phyloP scores from a whole-genome alignment of 2,113 vertebrate species.

The Microtus ochrogaster region DNA sequence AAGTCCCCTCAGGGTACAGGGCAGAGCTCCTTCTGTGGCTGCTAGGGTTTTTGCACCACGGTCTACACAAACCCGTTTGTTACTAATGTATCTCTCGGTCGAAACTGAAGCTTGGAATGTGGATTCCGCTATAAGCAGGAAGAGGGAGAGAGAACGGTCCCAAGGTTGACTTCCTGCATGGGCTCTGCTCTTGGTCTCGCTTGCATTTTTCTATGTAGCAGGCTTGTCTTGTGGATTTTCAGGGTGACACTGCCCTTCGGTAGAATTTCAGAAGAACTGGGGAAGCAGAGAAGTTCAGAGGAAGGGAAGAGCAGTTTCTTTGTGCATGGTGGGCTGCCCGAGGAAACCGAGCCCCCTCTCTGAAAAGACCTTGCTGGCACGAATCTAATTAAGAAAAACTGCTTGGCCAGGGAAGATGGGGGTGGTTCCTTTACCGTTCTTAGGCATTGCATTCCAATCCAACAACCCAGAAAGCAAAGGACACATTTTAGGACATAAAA shows the following conservation, averaged over 20 bases:
- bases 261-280: conserved; percentile 67
- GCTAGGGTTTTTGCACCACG: conserved; percentile 56
- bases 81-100: conserved; percentile 78
- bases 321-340: not conserved
- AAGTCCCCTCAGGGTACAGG: not conserved
- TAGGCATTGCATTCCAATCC: conserved; percentile 43
- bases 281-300: not conserved
- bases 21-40: conserved; percentile 41
- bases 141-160: conserved; percentile 76
- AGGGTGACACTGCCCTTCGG: conserved; percentile 82
- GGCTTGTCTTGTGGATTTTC: conserved; percentile 84
- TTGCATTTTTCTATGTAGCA: conserved; percentile 87
- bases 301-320: conserved; percentile 56
- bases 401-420: conserved; percentile 33
- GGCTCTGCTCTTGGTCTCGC: conserved; percentile 70
- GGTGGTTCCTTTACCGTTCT: conserved; percentile 50
- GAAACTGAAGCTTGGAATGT: conserved; percentile 83
- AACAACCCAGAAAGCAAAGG: conserved; percentile 1
- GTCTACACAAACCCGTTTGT: conserved; percentile 85
- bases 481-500: not conserved
- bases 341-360: conserved; percentile 61
- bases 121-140: conserved; percentile 81
- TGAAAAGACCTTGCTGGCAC: conserved; percentile 24
- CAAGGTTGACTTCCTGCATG: conserved; percentile 84
- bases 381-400: conserved; percentile 59